Evolutionary conservation across 2,888 invertebrate species (phyloP).

Genomic region (Micoletzkya japonica): DNA sequence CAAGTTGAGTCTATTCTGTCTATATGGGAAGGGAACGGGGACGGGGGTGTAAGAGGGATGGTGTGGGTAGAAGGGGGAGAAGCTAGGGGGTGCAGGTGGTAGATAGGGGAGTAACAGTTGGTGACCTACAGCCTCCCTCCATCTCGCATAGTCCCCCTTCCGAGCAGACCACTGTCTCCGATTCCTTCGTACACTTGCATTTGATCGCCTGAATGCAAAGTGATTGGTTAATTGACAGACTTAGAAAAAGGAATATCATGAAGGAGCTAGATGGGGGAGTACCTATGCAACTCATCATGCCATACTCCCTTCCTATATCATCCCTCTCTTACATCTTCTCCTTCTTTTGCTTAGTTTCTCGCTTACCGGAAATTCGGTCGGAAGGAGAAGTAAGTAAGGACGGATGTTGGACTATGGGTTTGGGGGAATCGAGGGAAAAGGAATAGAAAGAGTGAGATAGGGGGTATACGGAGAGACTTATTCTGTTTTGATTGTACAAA

Average conservation of each 20-base stretch:
- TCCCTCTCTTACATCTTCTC: not conserved
- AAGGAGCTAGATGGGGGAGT: too few relatives aligned
- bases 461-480: too few relatives aligned
- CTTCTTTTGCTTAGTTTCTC: not conserved
- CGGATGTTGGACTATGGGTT: too few relatives aligned
- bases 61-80: not conserved
- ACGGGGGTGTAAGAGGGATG: not conserved
- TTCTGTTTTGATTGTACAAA: too few relatives aligned
- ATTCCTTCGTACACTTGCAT: slow-evolving; percentile 53
- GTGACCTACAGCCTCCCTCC: slow-evolving; percentile 43
- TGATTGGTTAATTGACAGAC: too few relatives aligned
- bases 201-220: slow-evolving; percentile 35
- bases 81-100: not conserved
- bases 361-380: not conserved
- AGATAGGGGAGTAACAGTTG: not conserved
- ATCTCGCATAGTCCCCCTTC: slow-evolving; percentile 49
- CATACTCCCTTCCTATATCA: not conserved
- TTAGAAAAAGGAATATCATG: too few relatives aligned
- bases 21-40: not conserved
- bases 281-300: too few relatives aligned
- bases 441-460: too few relatives aligned
- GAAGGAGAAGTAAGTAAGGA: not conserved
- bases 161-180: slow-evolving; percentile 44
- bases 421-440: too few relatives aligned
- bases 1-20: too few relatives aligned